Evolutionary conservation across 2,113 vertebrate species (phyloP).

Genomic region (Ceyx margarethae): DNA sequence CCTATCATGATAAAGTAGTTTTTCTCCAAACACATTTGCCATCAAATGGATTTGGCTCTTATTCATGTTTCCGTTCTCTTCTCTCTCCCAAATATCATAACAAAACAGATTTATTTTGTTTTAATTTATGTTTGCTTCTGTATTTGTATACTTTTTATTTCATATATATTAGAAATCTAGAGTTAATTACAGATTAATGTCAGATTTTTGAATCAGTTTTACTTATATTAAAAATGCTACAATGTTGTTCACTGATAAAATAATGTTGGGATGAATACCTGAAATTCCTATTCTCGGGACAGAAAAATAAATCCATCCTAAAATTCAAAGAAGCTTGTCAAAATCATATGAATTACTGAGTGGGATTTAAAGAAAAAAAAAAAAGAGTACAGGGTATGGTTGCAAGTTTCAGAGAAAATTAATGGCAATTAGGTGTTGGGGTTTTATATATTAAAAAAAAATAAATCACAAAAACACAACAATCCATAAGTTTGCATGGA

Average conservation of each 20-base stretch:
- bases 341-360: neutral
- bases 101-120: neutral
- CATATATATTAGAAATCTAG: neutral
- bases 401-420: neutral
- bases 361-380: neutral
- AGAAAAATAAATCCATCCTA: neutral
- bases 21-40: neutral
- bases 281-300: neutral
- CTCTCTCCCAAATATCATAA: neutral
- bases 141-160: neutral
- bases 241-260: neutral
- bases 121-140: neutral
- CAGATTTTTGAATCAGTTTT: neutral
- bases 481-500: neutral
- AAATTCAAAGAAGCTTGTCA: neutral
- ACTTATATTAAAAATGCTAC: neutral
- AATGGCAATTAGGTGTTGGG: neutral
- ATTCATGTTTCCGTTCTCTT: neutral
- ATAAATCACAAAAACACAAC: too few species aligned
- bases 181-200: neutral
- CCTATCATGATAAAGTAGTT: neutral
- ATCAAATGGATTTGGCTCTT: neutral
- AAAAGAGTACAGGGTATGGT: neutral
- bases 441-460: neutral
- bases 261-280: neutral